Evolutionary conservation across 1,140 invertebrate species (phyloP).

Genomic region (Drosophila truncata): DNA sequence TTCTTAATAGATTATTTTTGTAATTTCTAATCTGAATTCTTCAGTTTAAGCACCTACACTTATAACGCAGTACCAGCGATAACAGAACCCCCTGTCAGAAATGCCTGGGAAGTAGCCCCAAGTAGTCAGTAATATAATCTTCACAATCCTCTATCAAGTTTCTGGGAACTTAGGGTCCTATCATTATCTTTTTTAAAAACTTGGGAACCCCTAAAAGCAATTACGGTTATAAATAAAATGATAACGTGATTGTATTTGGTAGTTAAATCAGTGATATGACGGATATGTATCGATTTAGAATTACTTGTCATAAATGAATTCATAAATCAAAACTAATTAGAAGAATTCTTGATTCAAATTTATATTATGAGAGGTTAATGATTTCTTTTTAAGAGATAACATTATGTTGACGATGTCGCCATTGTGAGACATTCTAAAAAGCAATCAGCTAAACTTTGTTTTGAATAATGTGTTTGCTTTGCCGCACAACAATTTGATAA

Average conservation of each 20-base stretch:
- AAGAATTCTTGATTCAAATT: background rate
- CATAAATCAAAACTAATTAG: background rate
- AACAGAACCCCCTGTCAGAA: conserved; percentile 3
- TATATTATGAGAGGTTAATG: background rate
- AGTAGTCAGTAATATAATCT: conserved; percentile 6
- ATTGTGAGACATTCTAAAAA: background rate
- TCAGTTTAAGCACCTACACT: background rate
- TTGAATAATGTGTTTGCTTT: background rate
- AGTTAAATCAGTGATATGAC: background rate
- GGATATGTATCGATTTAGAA: background rate
- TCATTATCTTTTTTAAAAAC: background rate
- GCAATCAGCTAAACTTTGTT: conserved; percentile 1
- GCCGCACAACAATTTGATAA: background rate
- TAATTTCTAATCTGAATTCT: background rate
- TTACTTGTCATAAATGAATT: background rate
- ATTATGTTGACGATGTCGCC: background rate
- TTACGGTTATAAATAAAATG: conserved; percentile 1
- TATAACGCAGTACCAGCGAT: conserved; percentile 16
- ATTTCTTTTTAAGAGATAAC: background rate
- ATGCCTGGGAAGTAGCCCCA: background rate
- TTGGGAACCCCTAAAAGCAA: conserved; percentile 2
- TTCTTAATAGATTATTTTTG: background rate
- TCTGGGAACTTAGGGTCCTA: background rate
- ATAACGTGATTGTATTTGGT: background rate
- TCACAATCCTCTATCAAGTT: no score